Evolutionary conservation across 2,797 vertebrate genomes (phyloP).

Genomic region (Ispidina picta): DNA sequence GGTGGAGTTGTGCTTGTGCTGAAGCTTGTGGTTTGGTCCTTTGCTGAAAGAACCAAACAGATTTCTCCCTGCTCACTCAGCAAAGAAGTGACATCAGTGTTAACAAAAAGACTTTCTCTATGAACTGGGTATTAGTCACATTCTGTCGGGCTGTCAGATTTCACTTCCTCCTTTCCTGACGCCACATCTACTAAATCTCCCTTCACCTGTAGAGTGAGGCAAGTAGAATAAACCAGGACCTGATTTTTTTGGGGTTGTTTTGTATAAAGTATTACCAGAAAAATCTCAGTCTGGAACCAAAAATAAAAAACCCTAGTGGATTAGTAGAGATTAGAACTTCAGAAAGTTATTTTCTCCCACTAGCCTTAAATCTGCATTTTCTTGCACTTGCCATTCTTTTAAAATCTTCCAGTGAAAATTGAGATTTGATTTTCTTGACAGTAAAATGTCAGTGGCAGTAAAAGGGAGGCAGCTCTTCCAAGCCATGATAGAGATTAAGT

Average conservation of each 20-base stretch:
- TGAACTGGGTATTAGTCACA: not conserved
- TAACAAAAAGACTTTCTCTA: constrained; percentile 25
- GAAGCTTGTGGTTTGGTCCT: too few species aligned
- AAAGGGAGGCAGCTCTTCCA: not conserved
- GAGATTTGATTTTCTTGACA: constrained; percentile 1
- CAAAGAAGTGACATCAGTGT: not conserved
- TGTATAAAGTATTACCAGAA: not conserved
- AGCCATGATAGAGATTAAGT: not conserved
- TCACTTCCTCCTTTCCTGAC: not conserved
- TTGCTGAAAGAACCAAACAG: too few species aligned
- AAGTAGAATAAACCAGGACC: not conserved
- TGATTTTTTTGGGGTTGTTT: not conserved
- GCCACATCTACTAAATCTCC: constrained; percentile 20
- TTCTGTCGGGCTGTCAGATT: not conserved
- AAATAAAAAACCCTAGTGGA: not conserved
- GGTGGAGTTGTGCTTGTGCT: too few species aligned
- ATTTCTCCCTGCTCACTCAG: not conserved
- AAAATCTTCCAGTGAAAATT: not conserved
- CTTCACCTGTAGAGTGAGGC: not conserved
- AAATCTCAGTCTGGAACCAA: not conserved
- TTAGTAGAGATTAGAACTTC: constrained; percentile 19
- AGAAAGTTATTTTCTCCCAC: not conserved
- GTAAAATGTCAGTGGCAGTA: not conserved
- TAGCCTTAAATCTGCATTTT: not conserved
- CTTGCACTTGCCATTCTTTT: not conserved